These are phyloP conservation scores for Trichosurus vulpecula DNA, from an alignment of 2,797 vertebrate genomes.

Conservation along the genomic window DNA sequence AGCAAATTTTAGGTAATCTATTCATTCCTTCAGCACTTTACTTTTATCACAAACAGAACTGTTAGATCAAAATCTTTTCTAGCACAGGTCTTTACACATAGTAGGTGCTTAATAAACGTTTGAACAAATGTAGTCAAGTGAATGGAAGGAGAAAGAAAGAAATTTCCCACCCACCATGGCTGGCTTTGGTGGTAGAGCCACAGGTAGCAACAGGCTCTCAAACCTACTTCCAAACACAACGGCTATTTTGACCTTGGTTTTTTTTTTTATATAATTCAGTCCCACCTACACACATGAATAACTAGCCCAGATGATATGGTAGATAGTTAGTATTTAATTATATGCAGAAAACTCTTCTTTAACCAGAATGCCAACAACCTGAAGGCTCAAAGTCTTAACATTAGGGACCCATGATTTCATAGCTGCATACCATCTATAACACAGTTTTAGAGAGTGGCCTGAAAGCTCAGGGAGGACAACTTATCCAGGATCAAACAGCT, in stretches of 20 bases:
- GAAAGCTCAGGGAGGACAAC: background rate
- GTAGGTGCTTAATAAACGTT: background rate
- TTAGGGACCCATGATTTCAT: background rate
- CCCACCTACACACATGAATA: background rate
- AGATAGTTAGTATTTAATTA: background rate
- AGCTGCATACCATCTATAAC: background rate
- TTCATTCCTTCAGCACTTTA: conserved; percentile 15
- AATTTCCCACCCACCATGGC: background rate
- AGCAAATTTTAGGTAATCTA: background rate
- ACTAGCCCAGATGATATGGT: background rate
- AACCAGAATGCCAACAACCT: background rate
- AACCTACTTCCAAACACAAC: background rate
- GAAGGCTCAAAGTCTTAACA: background rate
- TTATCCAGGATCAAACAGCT: background rate
- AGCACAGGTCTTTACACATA: background rate
- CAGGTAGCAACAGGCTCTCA: background rate
- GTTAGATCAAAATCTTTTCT: background rate
- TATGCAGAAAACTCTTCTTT: background rate
- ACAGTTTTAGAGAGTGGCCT: background rate
- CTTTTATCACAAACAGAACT: background rate
- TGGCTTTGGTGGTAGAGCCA: background rate
- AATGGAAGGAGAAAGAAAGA: background rate
- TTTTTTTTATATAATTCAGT: background rate
- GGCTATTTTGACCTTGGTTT: background rate
- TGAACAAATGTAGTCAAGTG: background rate